phyloP scores from a whole-genome alignment of 2,113 vertebrate genomes.

The Bos taurus region ARS-UCD2.0 NC_037335.1:24193001-24193500 shows the following conservation, averaged over 20 bases:
- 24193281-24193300: neutral
- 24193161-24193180: neutral
- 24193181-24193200: neutral
- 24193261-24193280: neutral
- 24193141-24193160: neutral
- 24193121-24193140: neutral
- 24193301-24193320: neutral
- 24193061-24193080: neutral
- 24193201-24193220: neutral
- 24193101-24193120: neutral
- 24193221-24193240: neutral
- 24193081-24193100: neutral
- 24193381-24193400: constrained; percentile 44
- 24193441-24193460: constrained; percentile 22
- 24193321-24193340: neutral
- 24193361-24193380: constrained; percentile 38
- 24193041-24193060: neutral
- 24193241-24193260: neutral
- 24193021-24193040: neutral
- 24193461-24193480: constrained; percentile 25
- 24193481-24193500: neutral
- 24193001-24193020: neutral
- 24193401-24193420: constrained; percentile 49
- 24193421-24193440: neutral
- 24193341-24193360: constrained; percentile 38